phyloP scores from a whole-genome alignment of 2,888 invertebrate species.

The Heliconius erato region DNA sequence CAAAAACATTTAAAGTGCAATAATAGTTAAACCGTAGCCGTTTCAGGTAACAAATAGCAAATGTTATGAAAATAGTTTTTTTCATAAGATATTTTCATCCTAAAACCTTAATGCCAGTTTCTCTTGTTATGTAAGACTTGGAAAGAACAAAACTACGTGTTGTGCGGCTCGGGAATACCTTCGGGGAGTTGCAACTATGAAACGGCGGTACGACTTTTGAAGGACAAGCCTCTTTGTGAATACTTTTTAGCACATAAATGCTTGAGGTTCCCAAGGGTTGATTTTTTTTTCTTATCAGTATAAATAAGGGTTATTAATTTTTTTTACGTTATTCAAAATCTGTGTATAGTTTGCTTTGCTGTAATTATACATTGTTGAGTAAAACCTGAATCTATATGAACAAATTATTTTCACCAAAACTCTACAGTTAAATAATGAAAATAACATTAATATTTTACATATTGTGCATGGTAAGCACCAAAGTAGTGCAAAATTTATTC shows the following conservation, averaged over 20 bases:
- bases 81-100: constrained; percentile 17
- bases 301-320: not conserved
- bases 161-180: constrained; percentile 38
- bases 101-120: constrained; percentile 25
- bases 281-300: not conserved
- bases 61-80: not conserved
- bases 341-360: no score
- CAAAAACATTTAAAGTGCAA: not conserved
- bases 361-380: no score
- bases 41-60: not conserved
- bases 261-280: not conserved
- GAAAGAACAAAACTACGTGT: constrained; percentile 40
- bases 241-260: constrained; percentile 32
- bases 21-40: not conserved
- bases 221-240: constrained; percentile 39
- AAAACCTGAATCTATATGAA: no score
- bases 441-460: no score
- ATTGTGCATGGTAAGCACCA: no score
- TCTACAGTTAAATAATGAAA: no score
- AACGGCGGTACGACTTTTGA: constrained; percentile 36
- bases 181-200: constrained; percentile 37
- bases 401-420: no score
- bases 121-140: constrained; percentile 27
- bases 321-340: not conserved
- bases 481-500: no score